Percentiles rank a stretch among this genome's conserved stretches.
phyloP scores from a whole-genome alignment of 2,797 vertebrate genomes.

The Heteromormyrus szaboi region DNA sequence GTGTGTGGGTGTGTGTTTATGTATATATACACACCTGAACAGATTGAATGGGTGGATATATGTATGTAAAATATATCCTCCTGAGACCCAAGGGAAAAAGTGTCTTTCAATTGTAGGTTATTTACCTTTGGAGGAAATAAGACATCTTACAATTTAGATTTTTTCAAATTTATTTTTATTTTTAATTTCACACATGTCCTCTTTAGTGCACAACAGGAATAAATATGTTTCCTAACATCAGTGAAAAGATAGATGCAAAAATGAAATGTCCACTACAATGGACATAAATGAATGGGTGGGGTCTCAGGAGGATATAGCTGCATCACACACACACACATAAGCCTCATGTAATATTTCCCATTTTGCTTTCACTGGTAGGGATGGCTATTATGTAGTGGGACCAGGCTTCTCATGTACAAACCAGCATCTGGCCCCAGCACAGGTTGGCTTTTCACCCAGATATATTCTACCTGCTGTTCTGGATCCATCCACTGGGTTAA shows the following conservation, averaged over 20 bases:
- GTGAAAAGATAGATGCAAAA: too few species aligned
- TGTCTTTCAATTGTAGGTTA: too few species aligned
- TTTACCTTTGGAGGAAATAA: too few species aligned
- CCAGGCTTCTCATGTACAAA: neutral
- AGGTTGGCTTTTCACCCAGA: neutral
- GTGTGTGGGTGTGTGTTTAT: neutral
- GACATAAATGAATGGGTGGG: too few species aligned
- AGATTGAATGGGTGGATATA: neutral
- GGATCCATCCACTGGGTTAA: neutral
- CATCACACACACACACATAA: neutral
- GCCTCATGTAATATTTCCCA: neutral
- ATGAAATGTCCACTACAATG: too few species aligned
- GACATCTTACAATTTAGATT: too few species aligned
- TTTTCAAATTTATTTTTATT: too few species aligned
- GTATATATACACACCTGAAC: neutral
- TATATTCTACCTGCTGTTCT: neutral
- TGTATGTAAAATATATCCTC: neutral
- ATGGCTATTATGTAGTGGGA: neutral
- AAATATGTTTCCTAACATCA: too few species aligned
- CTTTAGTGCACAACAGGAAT: too few species aligned
- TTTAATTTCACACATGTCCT: too few species aligned
- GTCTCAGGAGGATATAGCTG: neutral
- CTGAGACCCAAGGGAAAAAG: too few species aligned
- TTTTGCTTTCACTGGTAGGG: neutral
- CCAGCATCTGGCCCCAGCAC: neutral